Conservation (phyloP, 2,113 vertebrate genomes). For the Pygoscelis antarcticus region DNA sequence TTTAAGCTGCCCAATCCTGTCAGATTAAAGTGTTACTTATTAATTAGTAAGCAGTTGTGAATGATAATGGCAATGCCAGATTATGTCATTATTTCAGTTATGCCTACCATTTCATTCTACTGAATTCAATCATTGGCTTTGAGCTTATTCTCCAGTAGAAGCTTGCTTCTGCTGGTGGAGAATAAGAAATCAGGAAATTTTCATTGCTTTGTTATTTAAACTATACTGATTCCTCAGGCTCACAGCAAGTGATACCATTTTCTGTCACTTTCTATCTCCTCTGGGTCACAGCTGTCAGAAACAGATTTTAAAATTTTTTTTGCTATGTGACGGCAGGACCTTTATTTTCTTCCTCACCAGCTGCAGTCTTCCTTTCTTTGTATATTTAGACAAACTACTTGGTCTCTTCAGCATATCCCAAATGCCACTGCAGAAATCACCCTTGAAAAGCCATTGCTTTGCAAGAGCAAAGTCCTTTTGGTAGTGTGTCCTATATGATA, state of each 20-base stretch:
- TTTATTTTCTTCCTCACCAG: background rate
- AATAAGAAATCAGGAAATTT: background rate
- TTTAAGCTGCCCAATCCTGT: background rate
- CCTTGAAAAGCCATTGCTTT: background rate
- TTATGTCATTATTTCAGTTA: background rate
- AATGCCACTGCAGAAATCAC: background rate
- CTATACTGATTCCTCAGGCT: background rate
- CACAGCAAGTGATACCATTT: background rate
- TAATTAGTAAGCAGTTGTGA: conserved; percentile 18
- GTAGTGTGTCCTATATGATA: background rate
- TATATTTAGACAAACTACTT: background rate
- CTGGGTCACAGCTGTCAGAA: background rate
- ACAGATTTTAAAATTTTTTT: background rate
- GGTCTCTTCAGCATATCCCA: background rate
- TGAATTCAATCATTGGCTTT: background rate
- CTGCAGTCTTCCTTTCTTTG: background rate
- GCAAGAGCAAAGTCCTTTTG: background rate
- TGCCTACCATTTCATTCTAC: background rate
- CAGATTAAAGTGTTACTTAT: background rate
- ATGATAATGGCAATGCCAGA: background rate
- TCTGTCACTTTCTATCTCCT: background rate
- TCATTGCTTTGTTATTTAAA: background rate
- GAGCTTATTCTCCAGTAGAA: background rate
- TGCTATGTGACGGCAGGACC: background rate
- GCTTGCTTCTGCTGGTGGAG: background rate